phyloP scores from a whole-genome alignment of 1,140 invertebrate genomes.

The Kradibia gibbosae region DNA sequence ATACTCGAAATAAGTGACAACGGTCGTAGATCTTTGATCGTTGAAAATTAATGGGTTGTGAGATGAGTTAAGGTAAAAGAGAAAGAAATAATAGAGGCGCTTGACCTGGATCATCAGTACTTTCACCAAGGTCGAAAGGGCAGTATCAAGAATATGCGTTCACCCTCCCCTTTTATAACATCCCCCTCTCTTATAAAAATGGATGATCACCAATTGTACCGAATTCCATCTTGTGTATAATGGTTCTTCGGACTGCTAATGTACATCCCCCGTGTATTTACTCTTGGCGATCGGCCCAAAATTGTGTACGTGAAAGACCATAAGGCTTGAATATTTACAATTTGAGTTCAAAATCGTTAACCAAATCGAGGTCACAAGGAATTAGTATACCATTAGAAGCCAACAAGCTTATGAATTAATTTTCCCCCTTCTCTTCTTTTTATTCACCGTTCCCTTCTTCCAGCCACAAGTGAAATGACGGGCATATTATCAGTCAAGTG shows the following conservation, averaged over 20 bases:
- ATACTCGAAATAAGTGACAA: neutral
- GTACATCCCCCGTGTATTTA: too few relatives aligned
- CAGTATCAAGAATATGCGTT: neutral
- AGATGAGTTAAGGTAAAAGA: neutral
- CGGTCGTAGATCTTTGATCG: conserved; percentile 33
- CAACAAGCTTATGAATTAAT: neutral
- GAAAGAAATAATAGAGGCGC: neutral
- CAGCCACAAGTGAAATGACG: too few relatives aligned
- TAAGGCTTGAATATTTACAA: conserved; percentile 30
- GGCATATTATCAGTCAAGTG: neutral
- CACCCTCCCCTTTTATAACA: neutral
- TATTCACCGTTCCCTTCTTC: neutral
- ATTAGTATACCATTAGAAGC: neutral
- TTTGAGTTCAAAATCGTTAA: conserved; percentile 34
- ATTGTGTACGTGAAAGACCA: neutral
- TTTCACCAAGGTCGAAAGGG: neutral
- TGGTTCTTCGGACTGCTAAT: neutral
- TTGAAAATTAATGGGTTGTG: conserved; percentile 19
- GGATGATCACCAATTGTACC: neutral
- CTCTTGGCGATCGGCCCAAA: too few relatives aligned
- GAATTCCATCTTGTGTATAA: neutral
- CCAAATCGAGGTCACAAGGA: conserved; percentile 31
- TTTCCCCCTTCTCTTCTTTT: neutral
- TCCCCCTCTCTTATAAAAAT: neutral
- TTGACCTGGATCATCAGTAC: conserved; percentile 32